Conservation (phyloP, 2,888 invertebrate genomes). For the Leucophenga maculata region DNA sequence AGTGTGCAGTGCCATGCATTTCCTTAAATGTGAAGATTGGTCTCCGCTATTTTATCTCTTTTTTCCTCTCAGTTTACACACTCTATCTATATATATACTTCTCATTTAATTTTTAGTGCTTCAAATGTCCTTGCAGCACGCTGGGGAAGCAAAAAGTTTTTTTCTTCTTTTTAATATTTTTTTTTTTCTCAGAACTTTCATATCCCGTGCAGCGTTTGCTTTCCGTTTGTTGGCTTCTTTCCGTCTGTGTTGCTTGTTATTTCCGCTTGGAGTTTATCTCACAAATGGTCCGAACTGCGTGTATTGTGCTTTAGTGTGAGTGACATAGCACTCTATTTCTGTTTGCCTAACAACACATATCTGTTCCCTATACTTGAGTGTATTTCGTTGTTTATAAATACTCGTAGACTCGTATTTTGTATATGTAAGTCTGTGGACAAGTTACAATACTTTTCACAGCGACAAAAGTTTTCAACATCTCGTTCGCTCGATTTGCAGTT, state of each 20-base stretch:
- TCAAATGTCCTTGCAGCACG: constrained; percentile 3
- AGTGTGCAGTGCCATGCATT: neutral
- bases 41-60: neutral
- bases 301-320: no score
- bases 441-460: constrained; percentile 3
- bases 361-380: no score
- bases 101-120: neutral
- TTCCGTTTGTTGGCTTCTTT: constrained; percentile 13
- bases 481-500: neutral
- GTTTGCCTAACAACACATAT: no score
- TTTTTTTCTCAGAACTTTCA: neutral
- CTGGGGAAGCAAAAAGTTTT: neutral
- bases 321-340: no score
- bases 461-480: constrained; percentile 20
- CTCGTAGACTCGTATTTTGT: neutral
- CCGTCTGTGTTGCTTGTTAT: constrained; percentile 6
- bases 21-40: neutral
- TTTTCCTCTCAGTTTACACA: neutral
- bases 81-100: neutral
- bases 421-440: constrained; percentile 1
- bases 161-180: neutral
- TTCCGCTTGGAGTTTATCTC: constrained; percentile 15
- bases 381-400: no score
- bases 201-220: constrained; percentile 11
- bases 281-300: neutral